Conservation (phyloP, 2,113 vertebrate species). For the Steatornis caripensis region DNA sequence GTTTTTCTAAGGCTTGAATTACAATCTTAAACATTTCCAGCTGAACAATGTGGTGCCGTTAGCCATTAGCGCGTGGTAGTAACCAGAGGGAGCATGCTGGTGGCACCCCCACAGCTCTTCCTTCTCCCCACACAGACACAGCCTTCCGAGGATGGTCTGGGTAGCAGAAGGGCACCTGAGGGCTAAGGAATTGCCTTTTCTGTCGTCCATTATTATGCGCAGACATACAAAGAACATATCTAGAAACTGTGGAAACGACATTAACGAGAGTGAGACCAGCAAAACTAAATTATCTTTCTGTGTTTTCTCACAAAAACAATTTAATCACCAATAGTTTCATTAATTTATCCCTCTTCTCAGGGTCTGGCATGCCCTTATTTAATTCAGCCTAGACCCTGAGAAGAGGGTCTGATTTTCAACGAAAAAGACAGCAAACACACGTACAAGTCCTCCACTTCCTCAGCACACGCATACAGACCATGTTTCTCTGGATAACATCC, state of each 20-base stretch:
- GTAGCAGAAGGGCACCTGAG: background rate
- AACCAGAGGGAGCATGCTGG: fast-evolving
- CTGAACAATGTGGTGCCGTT: background rate
- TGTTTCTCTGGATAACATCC: background rate
- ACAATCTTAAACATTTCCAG: background rate
- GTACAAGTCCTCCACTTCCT: background rate
- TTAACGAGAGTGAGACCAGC: background rate
- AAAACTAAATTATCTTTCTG: background rate
- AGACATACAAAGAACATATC: background rate
- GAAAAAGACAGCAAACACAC: background rate
- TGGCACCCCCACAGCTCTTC: background rate
- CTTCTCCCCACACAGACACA: background rate
- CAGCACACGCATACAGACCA: background rate
- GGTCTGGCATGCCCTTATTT: background rate
- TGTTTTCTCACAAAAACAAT: background rate
- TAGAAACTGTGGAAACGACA: background rate
- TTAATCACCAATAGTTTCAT: background rate
- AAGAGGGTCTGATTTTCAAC: background rate
- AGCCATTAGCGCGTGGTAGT: background rate
- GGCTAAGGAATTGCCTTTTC: background rate
- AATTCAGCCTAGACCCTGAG: background rate
- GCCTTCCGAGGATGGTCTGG: background rate
- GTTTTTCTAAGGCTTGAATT: background rate
- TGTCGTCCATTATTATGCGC: background rate
- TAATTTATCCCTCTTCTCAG: background rate